A percentile compares a stretch with the other conserved stretches of the same genome.
phyloP scores from a whole-genome alignment of 2,797 vertebrate genomes.

The Staurois parvus region DNA sequence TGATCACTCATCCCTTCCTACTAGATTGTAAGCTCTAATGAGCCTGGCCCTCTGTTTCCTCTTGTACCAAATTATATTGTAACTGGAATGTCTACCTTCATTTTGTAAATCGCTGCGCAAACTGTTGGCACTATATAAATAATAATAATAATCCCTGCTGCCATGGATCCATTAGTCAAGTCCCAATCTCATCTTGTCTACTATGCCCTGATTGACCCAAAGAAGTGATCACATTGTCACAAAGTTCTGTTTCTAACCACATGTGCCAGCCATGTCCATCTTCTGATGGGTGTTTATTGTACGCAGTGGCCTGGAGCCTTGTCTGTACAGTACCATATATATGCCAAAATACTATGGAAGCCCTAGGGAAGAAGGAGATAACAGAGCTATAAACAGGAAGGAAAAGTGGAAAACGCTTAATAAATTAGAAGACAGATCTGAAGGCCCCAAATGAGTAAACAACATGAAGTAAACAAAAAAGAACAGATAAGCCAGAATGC shows the following conservation, averaged over 20 bases:
- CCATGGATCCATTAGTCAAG: no score
- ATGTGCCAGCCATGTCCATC: not conserved
- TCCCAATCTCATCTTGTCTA: no score
- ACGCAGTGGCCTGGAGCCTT: not conserved
- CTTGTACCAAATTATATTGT: no score
- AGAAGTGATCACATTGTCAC: no score
- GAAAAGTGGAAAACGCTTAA: slow-evolving; percentile 7
- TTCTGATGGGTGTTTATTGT: not conserved
- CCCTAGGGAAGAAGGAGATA: slow-evolving; percentile 26
- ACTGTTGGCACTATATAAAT: no score
- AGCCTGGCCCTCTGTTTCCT: no score
- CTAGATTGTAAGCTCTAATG: no score
- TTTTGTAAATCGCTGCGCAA: no score
- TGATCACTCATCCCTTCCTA: no score
- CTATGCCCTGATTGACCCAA: no score
- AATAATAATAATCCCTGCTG: no score
- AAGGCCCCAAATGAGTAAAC: not conserved
- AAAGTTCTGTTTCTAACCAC: not conserved
- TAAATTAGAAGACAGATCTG: slow-evolving; percentile 1
- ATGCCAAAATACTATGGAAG: not conserved
- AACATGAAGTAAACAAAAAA: not conserved
- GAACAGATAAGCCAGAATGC: not conserved
- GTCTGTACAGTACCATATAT: slow-evolving; percentile 10
- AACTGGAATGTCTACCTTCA: no score
- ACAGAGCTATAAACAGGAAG: slow-evolving; percentile 22